A percentile compares a stretch with the other conserved stretches of the same genome.
Conservation (phyloP, 2,113 vertebrate species). For the Embiotoca jacksoni region DNA sequence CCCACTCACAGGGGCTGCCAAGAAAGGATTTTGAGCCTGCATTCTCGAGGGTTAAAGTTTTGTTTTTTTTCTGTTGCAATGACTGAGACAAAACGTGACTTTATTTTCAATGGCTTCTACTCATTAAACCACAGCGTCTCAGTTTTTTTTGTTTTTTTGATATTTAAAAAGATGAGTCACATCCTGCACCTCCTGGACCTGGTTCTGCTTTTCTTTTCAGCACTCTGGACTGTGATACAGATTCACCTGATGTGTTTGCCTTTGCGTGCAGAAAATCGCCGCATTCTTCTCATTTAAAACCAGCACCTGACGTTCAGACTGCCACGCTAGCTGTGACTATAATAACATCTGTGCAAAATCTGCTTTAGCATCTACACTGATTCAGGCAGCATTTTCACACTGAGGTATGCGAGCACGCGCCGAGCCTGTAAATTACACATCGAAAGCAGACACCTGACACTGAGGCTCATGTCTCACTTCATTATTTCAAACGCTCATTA, state of each 20-base stretch:
- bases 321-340: conserved; percentile 42
- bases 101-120: conserved; percentile 7
- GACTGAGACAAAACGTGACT: conserved; percentile 46
- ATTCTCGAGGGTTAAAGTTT: conserved; percentile 55
- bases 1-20: conserved; percentile 23
- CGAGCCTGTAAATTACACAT: conserved; percentile 8
- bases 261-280: background rate
- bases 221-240: conserved; percentile 12
- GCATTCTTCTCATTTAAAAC: conserved; percentile 33
- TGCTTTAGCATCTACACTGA: conserved; percentile 25
- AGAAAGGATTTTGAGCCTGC: conserved; percentile 50
- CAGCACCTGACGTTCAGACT: conserved; percentile 14
- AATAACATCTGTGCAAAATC: conserved; percentile 49
- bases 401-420: conserved; percentile 21
- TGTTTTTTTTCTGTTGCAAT: conserved; percentile 13
- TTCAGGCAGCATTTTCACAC: conserved; percentile 16
- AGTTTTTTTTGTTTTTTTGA: background rate
- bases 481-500: conserved; percentile 16
- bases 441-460: conserved; percentile 26
- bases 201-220: conserved; percentile 16
- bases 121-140: conserved; percentile 24
- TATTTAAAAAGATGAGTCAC: conserved; percentile 34
- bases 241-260: conserved; percentile 21
- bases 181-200: conserved; percentile 28
- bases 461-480: conserved; percentile 14